phyloP scores from a whole-genome alignment of 2,888 invertebrate genomes.

The Scaptomyza tumidula region DNA sequence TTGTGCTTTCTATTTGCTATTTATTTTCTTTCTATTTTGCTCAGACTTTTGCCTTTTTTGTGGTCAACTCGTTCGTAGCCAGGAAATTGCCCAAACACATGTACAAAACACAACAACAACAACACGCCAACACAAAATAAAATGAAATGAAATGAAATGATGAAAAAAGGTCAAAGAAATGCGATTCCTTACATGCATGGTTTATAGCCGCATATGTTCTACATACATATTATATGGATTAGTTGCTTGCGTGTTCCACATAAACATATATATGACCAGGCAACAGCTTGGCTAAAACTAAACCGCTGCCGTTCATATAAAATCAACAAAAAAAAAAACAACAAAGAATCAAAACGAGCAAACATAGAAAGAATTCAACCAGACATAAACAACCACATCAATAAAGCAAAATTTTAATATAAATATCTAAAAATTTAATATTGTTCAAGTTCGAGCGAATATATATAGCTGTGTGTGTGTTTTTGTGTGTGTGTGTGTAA shows the following conservation, averaged over 20 bases:
- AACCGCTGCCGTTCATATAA: conserved; percentile 57
- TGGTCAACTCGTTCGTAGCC: conserved; percentile 75
- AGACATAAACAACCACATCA: conserved; percentile 68
- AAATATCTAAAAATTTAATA: conserved; percentile 73
- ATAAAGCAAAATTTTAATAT: conserved; percentile 77
- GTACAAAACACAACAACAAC: conserved; percentile 51
- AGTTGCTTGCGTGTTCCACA: conserved; percentile 25
- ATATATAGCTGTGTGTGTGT: not conserved
- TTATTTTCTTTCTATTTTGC: conserved; percentile 29
- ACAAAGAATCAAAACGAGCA: not conserved
- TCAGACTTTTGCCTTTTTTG: conserved; percentile 51
- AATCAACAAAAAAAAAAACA: conserved; percentile 8
- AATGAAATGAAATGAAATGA: not conserved
- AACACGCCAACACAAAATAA: conserved; percentile 6
- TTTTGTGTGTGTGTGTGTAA: not conserved
- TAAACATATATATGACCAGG: conserved; percentile 11
- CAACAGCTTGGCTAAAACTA: conserved; percentile 64
- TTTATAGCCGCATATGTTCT: conserved; percentile 28
- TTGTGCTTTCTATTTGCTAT: conserved; percentile 59
- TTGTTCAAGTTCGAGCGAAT: conserved; percentile 32
- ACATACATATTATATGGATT: conserved; percentile 24
- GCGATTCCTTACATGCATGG: conserved; percentile 46
- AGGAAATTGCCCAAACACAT: conserved; percentile 76
- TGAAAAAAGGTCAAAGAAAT: conserved; percentile 67
- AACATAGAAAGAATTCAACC: conserved; percentile 32